phyloP scores from a whole-genome alignment of 1,140 invertebrate genomes.

The Drosophila pallidifrons region DNA sequence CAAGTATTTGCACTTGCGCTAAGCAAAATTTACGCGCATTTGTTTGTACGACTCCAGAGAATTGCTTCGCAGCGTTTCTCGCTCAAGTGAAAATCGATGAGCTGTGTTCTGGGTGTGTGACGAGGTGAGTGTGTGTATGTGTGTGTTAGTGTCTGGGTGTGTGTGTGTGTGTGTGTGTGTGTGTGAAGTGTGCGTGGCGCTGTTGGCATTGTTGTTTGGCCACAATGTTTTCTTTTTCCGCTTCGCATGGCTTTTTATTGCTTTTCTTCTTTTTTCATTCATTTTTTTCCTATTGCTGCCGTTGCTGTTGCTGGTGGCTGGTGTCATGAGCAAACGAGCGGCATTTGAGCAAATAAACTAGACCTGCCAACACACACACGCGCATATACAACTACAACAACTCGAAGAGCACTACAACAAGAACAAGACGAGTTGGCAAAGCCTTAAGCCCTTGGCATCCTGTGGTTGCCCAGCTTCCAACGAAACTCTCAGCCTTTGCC shows the following conservation, averaged over 20 bases:
- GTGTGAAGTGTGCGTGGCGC: conserved; percentile 49
- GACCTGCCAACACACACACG: conserved; percentile 62
- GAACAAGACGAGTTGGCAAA: conserved; percentile 16
- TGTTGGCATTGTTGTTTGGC: conserved; percentile 70
- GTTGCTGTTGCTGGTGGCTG: conserved; percentile 54
- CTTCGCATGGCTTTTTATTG: conserved; percentile 75
- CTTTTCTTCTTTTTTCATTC: conserved; percentile 55
- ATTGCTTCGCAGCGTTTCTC: conserved; percentile 59
- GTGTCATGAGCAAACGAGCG: conserved; percentile 81
- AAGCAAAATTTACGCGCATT: conserved; percentile 83
- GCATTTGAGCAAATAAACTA: conserved; percentile 81
- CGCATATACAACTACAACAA: background rate
- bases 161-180: conserved; percentile 26
- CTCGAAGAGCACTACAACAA: conserved; percentile 5
- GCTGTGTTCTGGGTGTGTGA: conserved; percentile 36
- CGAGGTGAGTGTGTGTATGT: conserved; percentile 10
- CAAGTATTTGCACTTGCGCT: conserved; percentile 82
- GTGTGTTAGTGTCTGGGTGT: conserved; percentile 1
- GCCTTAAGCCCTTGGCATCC: conserved; percentile 46
- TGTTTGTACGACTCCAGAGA: conserved; percentile 75
- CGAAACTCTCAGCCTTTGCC: conserved; percentile 30
- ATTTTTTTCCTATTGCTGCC: conserved; percentile 46
- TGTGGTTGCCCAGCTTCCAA: conserved; percentile 43
- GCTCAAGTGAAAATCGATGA: conserved; percentile 79
- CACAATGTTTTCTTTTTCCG: conserved; percentile 81